These are phyloP conservation scores for Mellilla xanthometata DNA, from an alignment of 2,888 invertebrate species.

Conservation along the genomic window DNA sequence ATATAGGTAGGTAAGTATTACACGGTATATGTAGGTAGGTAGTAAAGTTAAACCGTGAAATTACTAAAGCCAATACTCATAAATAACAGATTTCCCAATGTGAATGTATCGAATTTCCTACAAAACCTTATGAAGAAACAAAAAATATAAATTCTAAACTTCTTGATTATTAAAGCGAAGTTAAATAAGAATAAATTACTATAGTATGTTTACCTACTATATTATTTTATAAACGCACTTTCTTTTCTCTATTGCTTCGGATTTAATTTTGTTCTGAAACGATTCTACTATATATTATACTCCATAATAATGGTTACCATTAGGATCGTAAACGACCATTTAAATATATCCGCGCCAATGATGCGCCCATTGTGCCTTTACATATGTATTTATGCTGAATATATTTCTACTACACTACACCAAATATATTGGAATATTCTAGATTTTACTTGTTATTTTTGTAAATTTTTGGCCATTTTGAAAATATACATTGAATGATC, in stretches of 20 bases:
- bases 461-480: slow-evolving; percentile 31
- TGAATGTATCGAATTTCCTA: slow-evolving; percentile 33
- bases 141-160: neutral
- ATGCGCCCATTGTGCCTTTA: slow-evolving; percentile 44
- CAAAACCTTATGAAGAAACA: slow-evolving; percentile 15
- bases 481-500: slow-evolving; percentile 62
- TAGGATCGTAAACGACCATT: neutral
- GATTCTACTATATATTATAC: no score
- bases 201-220: no score
- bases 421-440: slow-evolving; percentile 30
- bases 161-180: no score
- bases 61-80: slow-evolving; percentile 67
- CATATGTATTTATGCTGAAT: slow-evolving; percentile 35
- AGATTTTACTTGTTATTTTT: slow-evolving; percentile 25
- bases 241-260: no score
- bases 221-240: no score
- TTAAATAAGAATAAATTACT: no score
- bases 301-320: neutral
- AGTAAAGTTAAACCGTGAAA: slow-evolving; percentile 68
- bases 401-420: slow-evolving; percentile 33
- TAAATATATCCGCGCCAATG: slow-evolving; percentile 8
- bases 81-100: slow-evolving; percentile 48
- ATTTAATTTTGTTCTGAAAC: no score
- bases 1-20: slow-evolving; percentile 21
- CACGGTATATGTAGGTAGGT: slow-evolving; percentile 44